phyloP scores from a whole-genome alignment of 53 echinoderm and acorn worm genomes.

The Hippasteria phrygiana region DNA sequence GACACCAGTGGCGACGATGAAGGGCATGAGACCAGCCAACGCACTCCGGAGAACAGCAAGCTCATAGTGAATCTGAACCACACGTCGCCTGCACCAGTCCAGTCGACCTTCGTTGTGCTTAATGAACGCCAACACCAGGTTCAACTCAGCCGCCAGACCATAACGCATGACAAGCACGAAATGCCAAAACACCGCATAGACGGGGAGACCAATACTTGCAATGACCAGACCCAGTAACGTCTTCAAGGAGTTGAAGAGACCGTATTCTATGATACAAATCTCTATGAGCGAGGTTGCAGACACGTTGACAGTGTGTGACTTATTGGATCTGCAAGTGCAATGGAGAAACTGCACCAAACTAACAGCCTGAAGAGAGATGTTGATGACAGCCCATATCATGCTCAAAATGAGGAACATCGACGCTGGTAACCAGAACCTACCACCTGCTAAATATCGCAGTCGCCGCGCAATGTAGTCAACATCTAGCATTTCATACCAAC shows the following conservation, averaged over 20 bases:
- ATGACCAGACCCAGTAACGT: background rate
- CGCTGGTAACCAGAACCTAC: conserved; percentile 14
- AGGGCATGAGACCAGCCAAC: conserved; percentile 66
- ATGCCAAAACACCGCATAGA: conserved; percentile 73
- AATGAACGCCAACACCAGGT: conserved; percentile 75
- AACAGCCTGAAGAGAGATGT: background rate
- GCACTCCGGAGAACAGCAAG: conserved; percentile 58
- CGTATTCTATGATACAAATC: background rate
- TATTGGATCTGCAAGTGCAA: background rate
- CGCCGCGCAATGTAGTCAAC: conserved; percentile 47
- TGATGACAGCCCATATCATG: conserved; percentile 19
- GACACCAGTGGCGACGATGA: conserved; percentile 71
- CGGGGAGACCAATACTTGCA: conserved; percentile 35
- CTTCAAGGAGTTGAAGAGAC: background rate
- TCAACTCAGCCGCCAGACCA: conserved; percentile 73
- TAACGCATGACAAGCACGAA: conserved; percentile 67
- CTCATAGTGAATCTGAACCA: conserved; percentile 75
- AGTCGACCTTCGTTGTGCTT: conserved; percentile 67
- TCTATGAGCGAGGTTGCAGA: too few relatives aligned
- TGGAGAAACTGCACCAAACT: background rate
- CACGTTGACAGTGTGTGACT: too few relatives aligned
- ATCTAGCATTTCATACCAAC: conserved; percentile 30
- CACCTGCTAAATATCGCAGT: conserved; percentile 35
- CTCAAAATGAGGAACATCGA: conserved; percentile 15
- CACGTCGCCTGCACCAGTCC: conserved; percentile 72